Evolutionary conservation across 2,888 invertebrate genomes (phyloP), one percentile per base, ranked within the genome.

Genomic region (Encarsia formosa): DNA sequence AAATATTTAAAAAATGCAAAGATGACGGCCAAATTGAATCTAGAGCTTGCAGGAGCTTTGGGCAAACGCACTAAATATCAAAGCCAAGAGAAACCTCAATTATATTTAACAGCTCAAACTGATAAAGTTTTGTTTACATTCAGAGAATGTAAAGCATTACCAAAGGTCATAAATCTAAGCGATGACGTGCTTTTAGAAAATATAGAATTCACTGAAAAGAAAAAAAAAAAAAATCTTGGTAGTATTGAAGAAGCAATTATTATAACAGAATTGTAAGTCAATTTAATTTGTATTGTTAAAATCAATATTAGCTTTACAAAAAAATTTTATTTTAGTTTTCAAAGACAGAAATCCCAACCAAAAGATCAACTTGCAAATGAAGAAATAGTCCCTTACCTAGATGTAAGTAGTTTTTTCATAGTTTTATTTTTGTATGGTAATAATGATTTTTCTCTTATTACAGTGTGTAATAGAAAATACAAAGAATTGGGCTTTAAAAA

Each of bases 21-120:
- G 58, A 76, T 81, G 37, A 69, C 82, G 34, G 77, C 88, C 23
- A 82, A 84, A 5, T 71, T 95, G 35, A 79, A 81, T 38, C 75
- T 91, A 35, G 80, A 84, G 62, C 78, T 93, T 4, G 70, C 77
- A 77, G 91, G 93, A 61, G 82, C 87, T 29, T 75, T 97, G 60
- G 97, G 97, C 0, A 88, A 90, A 69, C 81, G 97, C 57, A 98
- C 98, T 8, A 87, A 86, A 64, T 93, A 84, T 69, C 98, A 99
- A 71, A 81, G 85, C 61, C 85, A 84, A 37, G 81, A 86, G 26
- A 74, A 92, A 40, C 84, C 98, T 0, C 98, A 97, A 68, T 77
- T 98, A 15, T 82, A 86, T 32, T 71, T 95, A 0, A 81, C 84
- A 62, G 82, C 91, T 42, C 75, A 77, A 44, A 58, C 80, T 6